Percentiles rank a stretch among this genome's conserved stretches.
These are phyloP conservation scores for Onychostoma macrolepis DNA, from an alignment of 2,113 vertebrate genomes.

Conservation along the genomic window DNA sequence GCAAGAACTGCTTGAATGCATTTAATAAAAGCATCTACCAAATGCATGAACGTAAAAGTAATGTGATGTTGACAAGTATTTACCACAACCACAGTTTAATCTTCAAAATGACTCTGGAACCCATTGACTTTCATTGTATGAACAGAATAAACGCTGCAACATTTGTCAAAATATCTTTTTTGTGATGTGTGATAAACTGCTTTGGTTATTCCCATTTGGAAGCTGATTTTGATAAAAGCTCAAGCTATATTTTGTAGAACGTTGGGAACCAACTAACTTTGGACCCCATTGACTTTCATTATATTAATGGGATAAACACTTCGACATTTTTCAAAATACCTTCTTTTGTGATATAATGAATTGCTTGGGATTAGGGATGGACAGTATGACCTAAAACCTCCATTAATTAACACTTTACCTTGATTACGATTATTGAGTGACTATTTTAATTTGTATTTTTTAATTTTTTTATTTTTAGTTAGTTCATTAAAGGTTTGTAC, in stretches of 20 bases:
- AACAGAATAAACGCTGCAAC: no score
- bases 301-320: neutral
- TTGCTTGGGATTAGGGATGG: no score
- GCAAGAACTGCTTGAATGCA: neutral
- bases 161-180: no score
- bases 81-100: neutral
- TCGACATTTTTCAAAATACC: neutral
- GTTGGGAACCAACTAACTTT: neutral
- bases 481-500: no score
- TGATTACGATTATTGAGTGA: no score
- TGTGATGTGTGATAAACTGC: no score
- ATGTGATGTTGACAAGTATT: neutral
- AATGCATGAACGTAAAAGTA: neutral
- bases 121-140: no score
- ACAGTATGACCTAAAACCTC: no score
- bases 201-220: neutral
- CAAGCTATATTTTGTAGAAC: neutral
- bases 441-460: no score
- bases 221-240: neutral
- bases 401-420: no score
- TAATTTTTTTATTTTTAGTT: no score
- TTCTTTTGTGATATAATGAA: neutral
- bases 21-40: neutral
- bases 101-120: neutral
- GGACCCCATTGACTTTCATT: neutral